Base-by-base conservation (phyloP, 2,113 vertebrate genomes). In the Entelurus aequoreus region DNA sequence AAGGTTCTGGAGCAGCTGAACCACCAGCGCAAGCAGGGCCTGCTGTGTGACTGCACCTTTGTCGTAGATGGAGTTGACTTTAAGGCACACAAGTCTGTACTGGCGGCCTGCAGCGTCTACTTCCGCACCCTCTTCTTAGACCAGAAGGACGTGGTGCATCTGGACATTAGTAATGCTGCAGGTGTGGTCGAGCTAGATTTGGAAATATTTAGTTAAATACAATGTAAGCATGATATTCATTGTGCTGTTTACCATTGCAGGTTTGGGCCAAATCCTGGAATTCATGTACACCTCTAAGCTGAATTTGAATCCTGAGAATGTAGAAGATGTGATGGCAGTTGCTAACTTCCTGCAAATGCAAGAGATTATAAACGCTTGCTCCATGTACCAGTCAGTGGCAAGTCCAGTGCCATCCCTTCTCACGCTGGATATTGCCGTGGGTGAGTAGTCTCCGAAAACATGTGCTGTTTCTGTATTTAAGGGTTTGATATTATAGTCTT, bases 251-350 rank as follows among this genome's bases (percentile, higher is more conserved):
- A 8, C 71, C 0, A 5, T 68, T 84, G 54, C 85, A 98, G 96
- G 96, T 81, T 86, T 99, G 80, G 93, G 93, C 5, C 95, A 96
- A 64, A 93, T 98, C 40, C 79, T 99, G 86, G 96, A 98, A 70
- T 99, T 98, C 72, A 98, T 99, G 95, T 99, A 99, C 91, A 98
- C 97, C 0, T 93, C 95, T 48, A 96, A 94, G 82, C 91, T 99
- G 64, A 94, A 75, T 80, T 81, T 99, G 40, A 95, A 83, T 71
- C 80, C 88, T 0, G 93, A 96, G 75, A 99, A 97, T 0, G 91
- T 97, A 60, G 95, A 97, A 13, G 96, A 98, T 0, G 97, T 99
- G 60, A 60, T 95, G 75, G 93, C 93, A 0, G 97, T 98, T 62
- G 97, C 95, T 0, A 93, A 92, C 54, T 98, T 98, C 80, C 91